Evolutionary conservation across 2,113 vertebrate species (phyloP).

Genomic region (Daphoenositta chrysoptera): DNA sequence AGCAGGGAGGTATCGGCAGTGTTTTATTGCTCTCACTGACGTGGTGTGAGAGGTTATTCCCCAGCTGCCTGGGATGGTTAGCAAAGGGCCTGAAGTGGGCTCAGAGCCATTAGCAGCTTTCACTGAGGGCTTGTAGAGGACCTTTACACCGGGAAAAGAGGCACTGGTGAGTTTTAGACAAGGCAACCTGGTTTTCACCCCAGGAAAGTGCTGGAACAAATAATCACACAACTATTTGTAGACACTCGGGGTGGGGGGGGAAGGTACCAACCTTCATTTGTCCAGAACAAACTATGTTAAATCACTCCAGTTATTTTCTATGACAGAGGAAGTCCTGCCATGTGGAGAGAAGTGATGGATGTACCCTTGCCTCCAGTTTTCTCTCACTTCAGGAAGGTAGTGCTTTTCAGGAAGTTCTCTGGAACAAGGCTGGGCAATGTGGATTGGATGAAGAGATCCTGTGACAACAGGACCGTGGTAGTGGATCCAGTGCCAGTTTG

Average conservation of each 20-base stretch:
- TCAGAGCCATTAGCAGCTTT: neutral
- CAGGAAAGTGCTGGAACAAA: neutral
- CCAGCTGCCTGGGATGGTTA: neutral
- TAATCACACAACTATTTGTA: neutral
- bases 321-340: neutral
- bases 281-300: neutral
- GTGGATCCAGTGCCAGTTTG: neutral
- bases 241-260: neutral
- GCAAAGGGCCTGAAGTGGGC: neutral
- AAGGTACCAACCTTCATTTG: no score
- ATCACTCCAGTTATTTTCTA: neutral
- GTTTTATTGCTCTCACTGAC: neutral
- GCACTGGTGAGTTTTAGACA: neutral
- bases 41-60: neutral
- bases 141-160: neutral
- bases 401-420: accelerated
- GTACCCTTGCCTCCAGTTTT: neutral
- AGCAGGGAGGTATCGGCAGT: neutral
- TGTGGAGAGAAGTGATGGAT: accelerated
- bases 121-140: neutral
- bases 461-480: accelerated
- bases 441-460: neutral
- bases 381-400: neutral
- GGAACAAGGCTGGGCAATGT: neutral
- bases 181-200: neutral